phyloP scores from a whole-genome alignment of 2,797 vertebrate genomes.

The Thunnus albacares region DNA sequence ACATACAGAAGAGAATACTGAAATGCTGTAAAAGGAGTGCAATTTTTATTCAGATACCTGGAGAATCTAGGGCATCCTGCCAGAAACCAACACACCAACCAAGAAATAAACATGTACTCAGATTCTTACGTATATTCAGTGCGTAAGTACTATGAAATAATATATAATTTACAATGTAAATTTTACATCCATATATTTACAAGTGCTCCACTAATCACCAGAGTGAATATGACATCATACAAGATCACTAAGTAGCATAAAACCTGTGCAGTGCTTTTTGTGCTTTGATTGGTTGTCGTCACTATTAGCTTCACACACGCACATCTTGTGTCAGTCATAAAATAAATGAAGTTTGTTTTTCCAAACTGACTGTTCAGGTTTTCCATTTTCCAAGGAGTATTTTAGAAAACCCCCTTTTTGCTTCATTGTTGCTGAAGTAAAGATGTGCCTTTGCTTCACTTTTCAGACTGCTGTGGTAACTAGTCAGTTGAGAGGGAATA shows the following conservation, averaged over 20 bases:
- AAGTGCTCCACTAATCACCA: neutral
- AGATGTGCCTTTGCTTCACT: neutral
- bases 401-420: neutral
- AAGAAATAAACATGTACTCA: neutral
- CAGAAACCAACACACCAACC: neutral
- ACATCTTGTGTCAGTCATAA: neutral
- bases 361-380: neutral
- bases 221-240: neutral
- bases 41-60: constrained; percentile 37
- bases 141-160: neutral
- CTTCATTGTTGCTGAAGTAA: neutral
- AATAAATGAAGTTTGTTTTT: no score
- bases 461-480: neutral
- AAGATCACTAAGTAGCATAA: neutral
- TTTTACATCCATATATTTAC: neutral
- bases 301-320: neutral
- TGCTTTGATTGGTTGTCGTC: neutral
- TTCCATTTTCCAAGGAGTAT: neutral
- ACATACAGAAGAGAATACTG: neutral
- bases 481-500: constrained; percentile 5
- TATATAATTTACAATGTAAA: neutral
- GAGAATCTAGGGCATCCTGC: constrained; percentile 32
- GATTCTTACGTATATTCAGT: neutral
- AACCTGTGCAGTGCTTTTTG: no score
- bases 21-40: constrained; percentile 2